These are phyloP conservation scores for human DNA, from an alignment of 2,113 vertebrate genomes.

Conservation along the genomic window DNA sequence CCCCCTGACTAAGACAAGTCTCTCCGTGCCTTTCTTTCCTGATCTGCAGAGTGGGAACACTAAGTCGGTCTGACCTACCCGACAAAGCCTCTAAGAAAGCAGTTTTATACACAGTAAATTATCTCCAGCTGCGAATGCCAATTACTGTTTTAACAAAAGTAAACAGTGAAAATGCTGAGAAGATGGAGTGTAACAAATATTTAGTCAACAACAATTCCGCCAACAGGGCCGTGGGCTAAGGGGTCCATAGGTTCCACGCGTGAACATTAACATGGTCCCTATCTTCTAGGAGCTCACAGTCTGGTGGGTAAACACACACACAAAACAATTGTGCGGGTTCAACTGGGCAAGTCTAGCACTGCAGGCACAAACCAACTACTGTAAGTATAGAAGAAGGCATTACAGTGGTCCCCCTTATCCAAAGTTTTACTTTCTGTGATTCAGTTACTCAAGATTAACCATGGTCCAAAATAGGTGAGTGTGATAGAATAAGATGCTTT, in stretches of 20 bases:
- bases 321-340: fast-evolving
- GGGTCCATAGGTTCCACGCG: fast-evolving
- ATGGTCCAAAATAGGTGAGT: neutral
- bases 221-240: fast-evolving
- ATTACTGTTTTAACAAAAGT: neutral
- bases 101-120: neutral
- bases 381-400: too few species aligned
- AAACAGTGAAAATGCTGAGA: neutral
- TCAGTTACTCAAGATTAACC: neutral
- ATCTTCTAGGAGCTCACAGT: fast-evolving
- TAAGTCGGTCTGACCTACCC: fast-evolving
- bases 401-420: neutral
- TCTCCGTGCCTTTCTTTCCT: neutral
- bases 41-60: neutral
- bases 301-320: fast-evolving
- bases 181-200: neutral
- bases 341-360: fast-evolving
- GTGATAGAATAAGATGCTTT: neutral
- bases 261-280: fast-evolving
- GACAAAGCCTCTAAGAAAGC: neutral
- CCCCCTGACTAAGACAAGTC: too few species aligned
- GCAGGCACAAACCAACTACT: fast-evolving
- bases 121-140: neutral
- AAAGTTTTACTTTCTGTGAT: neutral
- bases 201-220: fast-evolving